Conservation (phyloP, 2,113 vertebrate species). For the Phaethornis superciliosus region DNA sequence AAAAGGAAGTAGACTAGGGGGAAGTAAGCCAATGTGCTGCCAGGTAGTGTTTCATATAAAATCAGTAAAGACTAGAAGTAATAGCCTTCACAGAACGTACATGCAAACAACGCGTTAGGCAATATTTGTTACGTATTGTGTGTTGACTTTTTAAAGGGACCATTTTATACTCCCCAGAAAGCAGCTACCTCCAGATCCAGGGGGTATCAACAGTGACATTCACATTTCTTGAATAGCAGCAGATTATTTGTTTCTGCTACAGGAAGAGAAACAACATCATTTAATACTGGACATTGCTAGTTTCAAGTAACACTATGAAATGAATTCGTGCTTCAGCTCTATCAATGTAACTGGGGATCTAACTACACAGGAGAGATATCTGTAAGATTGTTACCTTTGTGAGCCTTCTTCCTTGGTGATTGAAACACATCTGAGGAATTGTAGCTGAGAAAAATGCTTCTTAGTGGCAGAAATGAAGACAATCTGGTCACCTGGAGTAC, state of each 20-base stretch:
- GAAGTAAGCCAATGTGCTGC: background rate
- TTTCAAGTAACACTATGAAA: background rate
- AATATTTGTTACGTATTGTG: background rate
- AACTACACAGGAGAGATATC: background rate
- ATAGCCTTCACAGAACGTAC: too few relatives aligned
- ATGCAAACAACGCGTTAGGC: too few relatives aligned
- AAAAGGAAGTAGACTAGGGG: accelerated
- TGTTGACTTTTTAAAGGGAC: background rate
- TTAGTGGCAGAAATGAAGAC: background rate
- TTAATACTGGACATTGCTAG: background rate
- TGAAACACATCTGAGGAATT: background rate
- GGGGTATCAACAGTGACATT: background rate
- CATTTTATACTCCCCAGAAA: background rate
- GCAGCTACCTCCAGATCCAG: accelerated
- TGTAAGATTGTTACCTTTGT: background rate
- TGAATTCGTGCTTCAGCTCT: background rate
- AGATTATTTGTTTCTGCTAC: background rate
- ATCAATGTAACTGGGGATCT: background rate
- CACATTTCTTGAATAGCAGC: background rate
- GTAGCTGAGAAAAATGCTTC: background rate
- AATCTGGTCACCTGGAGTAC: background rate
- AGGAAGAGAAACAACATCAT: background rate
- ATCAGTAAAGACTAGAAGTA: background rate
- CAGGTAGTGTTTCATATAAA: background rate
- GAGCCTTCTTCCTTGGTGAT: background rate